These are phyloP conservation scores for Gallinago stenura DNA, from an alignment of 2,797 vertebrate species.

Conservation along the genomic window DNA sequence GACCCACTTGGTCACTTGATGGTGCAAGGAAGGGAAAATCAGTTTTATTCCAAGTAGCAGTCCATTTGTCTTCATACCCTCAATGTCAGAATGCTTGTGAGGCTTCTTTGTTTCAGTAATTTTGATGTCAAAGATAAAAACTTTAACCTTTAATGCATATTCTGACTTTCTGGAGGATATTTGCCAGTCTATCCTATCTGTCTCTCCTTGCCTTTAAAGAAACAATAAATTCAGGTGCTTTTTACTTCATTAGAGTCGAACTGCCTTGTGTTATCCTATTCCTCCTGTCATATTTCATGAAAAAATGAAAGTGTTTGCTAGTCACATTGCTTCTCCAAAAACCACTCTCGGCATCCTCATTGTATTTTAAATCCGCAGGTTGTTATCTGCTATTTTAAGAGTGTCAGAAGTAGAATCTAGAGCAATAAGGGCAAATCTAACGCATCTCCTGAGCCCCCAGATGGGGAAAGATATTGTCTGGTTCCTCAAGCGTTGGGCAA, in stretches of 20 bases:
- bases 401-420: slow-evolving; percentile 97
- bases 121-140: neutral
- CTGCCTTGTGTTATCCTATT: neutral
- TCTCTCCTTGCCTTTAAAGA: neutral
- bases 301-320: neutral
- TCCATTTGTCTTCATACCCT: neutral
- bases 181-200: neutral
- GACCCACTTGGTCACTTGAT: neutral
- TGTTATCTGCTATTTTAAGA: slow-evolving; percentile 93
- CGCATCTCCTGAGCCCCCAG: slow-evolving; percentile 94
- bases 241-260: neutral
- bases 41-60: neutral
- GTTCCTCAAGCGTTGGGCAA: slow-evolving; percentile 97
- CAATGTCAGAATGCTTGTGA: neutral
- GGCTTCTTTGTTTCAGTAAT: neutral
- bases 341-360: neutral
- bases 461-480: slow-evolving; percentile 99
- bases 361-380: slow-evolving; percentile 81
- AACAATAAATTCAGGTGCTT: neutral
- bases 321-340: neutral
- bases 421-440: slow-evolving; percentile 94
- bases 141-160: neutral
- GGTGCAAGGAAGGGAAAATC: neutral
- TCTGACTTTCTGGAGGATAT: neutral
- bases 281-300: neutral